Evolutionary conservation across 1,140 invertebrate species (phyloP), one percentile per base, ranked within the genome.

Genomic region (Doryteuthis pealeii): DNA sequence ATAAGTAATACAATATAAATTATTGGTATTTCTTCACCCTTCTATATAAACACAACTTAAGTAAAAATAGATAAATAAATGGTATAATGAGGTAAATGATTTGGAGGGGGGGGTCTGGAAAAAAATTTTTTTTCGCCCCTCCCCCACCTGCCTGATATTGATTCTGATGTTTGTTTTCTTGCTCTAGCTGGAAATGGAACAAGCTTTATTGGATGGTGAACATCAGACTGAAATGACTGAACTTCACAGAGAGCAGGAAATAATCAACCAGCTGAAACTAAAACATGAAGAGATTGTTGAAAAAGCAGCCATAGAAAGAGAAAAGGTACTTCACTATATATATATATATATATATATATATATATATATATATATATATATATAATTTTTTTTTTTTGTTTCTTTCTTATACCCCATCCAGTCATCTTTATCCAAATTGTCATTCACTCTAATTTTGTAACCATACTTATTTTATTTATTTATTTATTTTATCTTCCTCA

Each of bases 121-220:
- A 40, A 40, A 40, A 40, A 40, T 5, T 5, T 5, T 40, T 40
- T 40, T 10, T 5, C 10, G 35, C n/a, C n/a, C n/a, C n/a, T n/a
- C n/a, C 10, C 10, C 35, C 35, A 40, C 35, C 35, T 40, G 35
- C 35, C 10, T 40, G 35, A 5, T 40, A 40, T 40, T 40, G 35
- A 40, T 40, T 40, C 4, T n/a, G n/a, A 49, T 28, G 18, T 70
- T 54, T 43, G 8, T 73, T 65, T 73, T 65, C 33, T n/a, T 45
- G 22, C 1, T 74, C 90, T 81, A 95, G 94, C 88, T 95, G 86
- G 94, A 95, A 87, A 90, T 95, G 86, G 94, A 96, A 84, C 91
- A 92, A 83, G 94, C 94, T 0, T 85, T 96, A 22, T 89, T 96
- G 74, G 91, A 92, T 73, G 94, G 94, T 0, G 94, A 96, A 87